Evolutionary conservation across 2,888 invertebrate species (phyloP).

Genomic region (Drosophila ezoana): DNA sequence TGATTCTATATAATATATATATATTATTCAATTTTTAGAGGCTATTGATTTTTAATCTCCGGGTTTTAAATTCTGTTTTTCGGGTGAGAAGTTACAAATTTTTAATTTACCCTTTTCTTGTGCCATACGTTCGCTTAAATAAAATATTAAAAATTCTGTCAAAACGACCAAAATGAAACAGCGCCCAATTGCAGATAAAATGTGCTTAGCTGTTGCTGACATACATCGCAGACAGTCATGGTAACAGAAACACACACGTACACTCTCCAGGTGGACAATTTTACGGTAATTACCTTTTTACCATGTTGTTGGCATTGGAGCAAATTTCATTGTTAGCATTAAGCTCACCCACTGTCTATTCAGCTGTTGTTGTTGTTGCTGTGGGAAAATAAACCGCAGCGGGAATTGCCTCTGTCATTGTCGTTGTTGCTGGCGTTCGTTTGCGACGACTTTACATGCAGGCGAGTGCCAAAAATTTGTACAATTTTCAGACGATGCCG

Average conservation of each 20-base stretch:
- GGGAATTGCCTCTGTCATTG: slow-evolving; percentile 61
- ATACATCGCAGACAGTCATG: slow-evolving; percentile 10
- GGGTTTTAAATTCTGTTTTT: no score
- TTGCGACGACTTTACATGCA: slow-evolving; percentile 44
- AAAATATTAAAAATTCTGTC: background rate
- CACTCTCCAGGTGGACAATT: slow-evolving; percentile 42
- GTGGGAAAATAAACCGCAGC: slow-evolving; percentile 61
- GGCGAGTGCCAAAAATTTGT: slow-evolving; percentile 74
- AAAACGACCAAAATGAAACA: background rate
- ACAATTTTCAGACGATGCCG: slow-evolving; percentile 58
- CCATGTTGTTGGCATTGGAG: slow-evolving; percentile 65
- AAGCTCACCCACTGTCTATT: slow-evolving; percentile 52
- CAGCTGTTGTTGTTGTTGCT: slow-evolving; percentile 27
- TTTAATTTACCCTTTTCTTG: background rate
- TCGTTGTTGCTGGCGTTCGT: slow-evolving; percentile 36
- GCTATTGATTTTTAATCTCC: no score
- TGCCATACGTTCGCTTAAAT: background rate
- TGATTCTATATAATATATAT: no score
- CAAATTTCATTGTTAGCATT: slow-evolving; percentile 70
- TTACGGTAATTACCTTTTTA: slow-evolving; percentile 71
- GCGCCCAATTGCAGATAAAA: slow-evolving; percentile 10
- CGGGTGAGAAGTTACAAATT: no score
- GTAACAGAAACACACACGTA: slow-evolving; percentile 11
- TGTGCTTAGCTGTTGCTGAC: slow-evolving; percentile 9
- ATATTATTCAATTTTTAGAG: no score